phyloP scores from a whole-genome alignment of 2,888 invertebrate species.

The Tiliacea citrago region DNA sequence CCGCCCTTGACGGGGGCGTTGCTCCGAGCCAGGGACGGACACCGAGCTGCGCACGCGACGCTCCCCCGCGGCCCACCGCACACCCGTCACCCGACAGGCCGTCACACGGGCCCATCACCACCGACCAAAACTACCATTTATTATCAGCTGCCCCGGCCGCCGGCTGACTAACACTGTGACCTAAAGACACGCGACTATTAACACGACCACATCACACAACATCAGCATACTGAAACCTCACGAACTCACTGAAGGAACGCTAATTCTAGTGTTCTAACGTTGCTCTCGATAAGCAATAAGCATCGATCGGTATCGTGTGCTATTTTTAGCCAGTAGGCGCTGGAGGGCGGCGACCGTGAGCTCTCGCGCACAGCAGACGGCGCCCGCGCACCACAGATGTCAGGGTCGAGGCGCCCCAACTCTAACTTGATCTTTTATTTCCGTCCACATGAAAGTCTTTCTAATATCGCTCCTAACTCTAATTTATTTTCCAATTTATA shows the following conservation, averaged over 20 bases:
- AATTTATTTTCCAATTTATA: constrained; percentile 16
- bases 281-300: constrained; percentile 71
- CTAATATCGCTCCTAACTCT: constrained; percentile 18
- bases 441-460: constrained; percentile 41
- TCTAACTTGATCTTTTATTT: constrained; percentile 66
- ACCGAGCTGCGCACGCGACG: constrained; percentile 88
- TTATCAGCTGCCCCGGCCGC: constrained; percentile 61
- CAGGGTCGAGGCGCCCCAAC: constrained; percentile 77
- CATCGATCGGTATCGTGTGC: constrained; percentile 77
- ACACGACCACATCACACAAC: constrained; percentile 22
- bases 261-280: constrained; percentile 67
- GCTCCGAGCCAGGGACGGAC: constrained; percentile 90
- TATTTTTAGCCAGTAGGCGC: constrained; percentile 85
- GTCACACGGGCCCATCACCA: constrained; percentile 69
- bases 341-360: constrained; percentile 86
- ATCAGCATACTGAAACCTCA: constrained; percentile 35
- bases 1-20: constrained; percentile 91
- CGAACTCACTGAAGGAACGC: constrained; percentile 46
- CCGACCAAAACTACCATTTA: constrained; percentile 67
- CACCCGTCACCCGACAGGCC: constrained; percentile 68
- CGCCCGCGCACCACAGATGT: constrained; percentile 80
- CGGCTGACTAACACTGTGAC: constrained; percentile 57
- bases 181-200: constrained; percentile 45
- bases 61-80: constrained; percentile 82
- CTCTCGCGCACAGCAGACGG: constrained; percentile 75